A percentile compares a stretch with the other conserved stretches of the same genome.
Evolutionary conservation across 2,888 invertebrate species (phyloP).

Genomic region (Patella ulyssiponensis): DNA sequence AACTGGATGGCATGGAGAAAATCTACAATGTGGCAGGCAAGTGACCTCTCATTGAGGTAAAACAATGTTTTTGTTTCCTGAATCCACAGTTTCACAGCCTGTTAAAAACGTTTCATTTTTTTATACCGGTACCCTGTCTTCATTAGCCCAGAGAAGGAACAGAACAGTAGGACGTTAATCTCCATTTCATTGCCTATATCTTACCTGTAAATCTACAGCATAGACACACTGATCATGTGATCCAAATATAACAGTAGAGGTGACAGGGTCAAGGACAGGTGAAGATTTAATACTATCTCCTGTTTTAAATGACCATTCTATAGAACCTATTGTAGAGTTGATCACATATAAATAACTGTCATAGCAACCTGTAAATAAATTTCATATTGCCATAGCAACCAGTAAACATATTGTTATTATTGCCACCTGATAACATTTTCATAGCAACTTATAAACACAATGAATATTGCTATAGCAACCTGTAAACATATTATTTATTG

Average conservation of each 20-base stretch:
- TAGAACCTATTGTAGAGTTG: slow-evolving; percentile 74
- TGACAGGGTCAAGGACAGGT: slow-evolving; percentile 74
- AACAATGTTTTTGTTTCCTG: neutral
- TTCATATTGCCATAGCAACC: neutral
- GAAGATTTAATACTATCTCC: slow-evolving; percentile 80
- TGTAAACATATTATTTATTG: no score
- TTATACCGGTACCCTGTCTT: neutral
- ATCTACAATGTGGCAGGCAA: no score
- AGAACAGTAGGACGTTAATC: neutral
- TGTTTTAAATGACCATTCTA: slow-evolving; percentile 79
- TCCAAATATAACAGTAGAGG: slow-evolving; percentile 78
- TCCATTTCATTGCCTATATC: neutral
- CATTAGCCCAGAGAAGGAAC: no score
- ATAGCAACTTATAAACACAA: no score
- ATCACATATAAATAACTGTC: slow-evolving; percentile 83
- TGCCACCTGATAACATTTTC: no score
- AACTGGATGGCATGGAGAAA: no score
- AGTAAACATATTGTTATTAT: no score
- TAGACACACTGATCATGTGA: slow-evolving; percentile 82
- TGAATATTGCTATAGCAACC: no score
- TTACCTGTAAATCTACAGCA: slow-evolving; percentile 53
- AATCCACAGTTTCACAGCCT: neutral
- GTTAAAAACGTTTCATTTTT: neutral
- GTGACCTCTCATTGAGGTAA: no score
- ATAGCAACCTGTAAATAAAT: slow-evolving; percentile 77